phyloP scores from a whole-genome alignment of 2,888 invertebrate genomes.

The Chrysolina americana region DNA sequence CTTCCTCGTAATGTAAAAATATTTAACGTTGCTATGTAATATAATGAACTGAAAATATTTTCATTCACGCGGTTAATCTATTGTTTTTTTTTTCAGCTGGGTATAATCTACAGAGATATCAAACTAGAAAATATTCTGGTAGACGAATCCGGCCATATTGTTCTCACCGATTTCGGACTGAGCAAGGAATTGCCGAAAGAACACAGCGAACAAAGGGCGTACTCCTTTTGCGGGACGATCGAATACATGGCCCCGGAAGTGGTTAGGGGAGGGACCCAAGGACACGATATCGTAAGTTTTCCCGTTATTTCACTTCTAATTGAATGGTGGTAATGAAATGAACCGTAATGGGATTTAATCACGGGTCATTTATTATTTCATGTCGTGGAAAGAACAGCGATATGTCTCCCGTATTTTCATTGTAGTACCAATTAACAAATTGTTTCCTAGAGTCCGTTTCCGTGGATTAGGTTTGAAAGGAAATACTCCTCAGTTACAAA shows the following conservation, averaged over 20 bases:
- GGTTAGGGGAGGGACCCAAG: slow-evolving; percentile 86
- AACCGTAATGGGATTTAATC: slow-evolving; percentile 10
- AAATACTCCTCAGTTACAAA: too few relatives aligned
- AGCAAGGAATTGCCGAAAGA: slow-evolving; percentile 89
- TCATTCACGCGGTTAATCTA: too few relatives aligned
- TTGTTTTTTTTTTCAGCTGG: slow-evolving; percentile 78
- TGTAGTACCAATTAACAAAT: too few relatives aligned
- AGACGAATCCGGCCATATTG: slow-evolving; percentile 95
- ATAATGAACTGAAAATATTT: too few relatives aligned
- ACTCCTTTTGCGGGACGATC: slow-evolving; percentile 98
- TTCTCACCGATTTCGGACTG: slow-evolving; percentile 97
- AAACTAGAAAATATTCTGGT: slow-evolving; percentile 97
- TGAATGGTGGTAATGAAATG: background rate
- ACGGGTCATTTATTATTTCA: slow-evolving; percentile 9
- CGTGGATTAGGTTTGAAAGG: too few relatives aligned
- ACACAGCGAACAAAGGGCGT: slow-evolving; percentile 82
- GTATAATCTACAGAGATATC: slow-evolving; percentile 97
- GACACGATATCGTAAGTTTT: slow-evolving; percentile 93
- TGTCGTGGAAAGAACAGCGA: background rate
- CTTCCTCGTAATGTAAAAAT: too few relatives aligned
- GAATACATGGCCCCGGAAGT: slow-evolving; percentile 97
- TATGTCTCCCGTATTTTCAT: background rate
- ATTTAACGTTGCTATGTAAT: too few relatives aligned
- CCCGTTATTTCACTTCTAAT: background rate
- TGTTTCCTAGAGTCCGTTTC: too few relatives aligned